phyloP scores from a whole-genome alignment of 2,888 invertebrate species.

The Mythimna lalbum region DNA sequence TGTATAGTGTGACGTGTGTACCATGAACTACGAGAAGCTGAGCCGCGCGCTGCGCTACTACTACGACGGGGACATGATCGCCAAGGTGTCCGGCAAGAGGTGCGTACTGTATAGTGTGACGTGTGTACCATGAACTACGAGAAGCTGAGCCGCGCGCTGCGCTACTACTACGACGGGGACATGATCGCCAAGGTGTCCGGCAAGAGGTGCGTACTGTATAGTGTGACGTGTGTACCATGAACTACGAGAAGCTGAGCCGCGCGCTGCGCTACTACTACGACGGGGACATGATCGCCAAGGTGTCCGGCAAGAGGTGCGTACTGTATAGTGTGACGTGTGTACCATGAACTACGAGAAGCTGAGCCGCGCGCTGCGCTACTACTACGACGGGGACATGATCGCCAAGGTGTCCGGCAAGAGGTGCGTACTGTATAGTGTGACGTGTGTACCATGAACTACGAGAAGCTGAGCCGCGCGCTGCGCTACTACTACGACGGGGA shows the following conservation, averaged over 20 bases:
- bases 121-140: constrained; percentile 96
- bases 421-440: constrained; percentile 59
- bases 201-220: constrained; percentile 86
- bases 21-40: constrained; percentile 98
- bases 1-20: too few relatives aligned
- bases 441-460: constrained; percentile 96
- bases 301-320: constrained; percentile 92
- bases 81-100: constrained; percentile 95
- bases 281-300: constrained; percentile 98
- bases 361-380: constrained; percentile 96
- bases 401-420: constrained; percentile 96
- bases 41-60: constrained; percentile 97
- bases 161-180: constrained; percentile 98
- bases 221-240: constrained; percentile 92
- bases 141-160: constrained; percentile 95
- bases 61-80: constrained; percentile 98
- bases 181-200: constrained; percentile 98
- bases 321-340: too few relatives aligned
- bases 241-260: constrained; percentile 97
- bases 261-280: constrained; percentile 97
- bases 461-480: constrained; percentile 96
- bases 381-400: constrained; percentile 98
- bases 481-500: constrained; percentile 98
- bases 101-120: constrained; percentile 50
- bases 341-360: constrained; percentile 98